Conservation (phyloP, 2,888 invertebrate genomes). For the Tenthredo livida region DNA sequence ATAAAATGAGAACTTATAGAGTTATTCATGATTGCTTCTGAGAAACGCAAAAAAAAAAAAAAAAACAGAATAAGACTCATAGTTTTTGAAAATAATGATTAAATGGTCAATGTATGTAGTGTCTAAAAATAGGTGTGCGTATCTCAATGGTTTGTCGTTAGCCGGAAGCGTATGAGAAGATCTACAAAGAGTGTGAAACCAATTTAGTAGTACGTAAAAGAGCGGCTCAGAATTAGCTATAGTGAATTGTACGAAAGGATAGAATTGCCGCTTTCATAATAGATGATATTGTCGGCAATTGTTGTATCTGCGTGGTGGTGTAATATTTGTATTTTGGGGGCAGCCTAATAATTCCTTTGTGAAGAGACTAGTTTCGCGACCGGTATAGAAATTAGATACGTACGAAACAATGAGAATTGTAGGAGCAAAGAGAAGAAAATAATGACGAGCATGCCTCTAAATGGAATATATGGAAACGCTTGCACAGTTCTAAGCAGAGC, state of each 20-base stretch:
- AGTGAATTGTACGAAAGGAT: neutral
- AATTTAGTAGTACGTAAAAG: neutral
- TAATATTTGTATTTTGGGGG: slow-evolving; percentile 29
- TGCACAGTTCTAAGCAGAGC: slow-evolving; percentile 58
- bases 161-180: slow-evolving; percentile 10
- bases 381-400: slow-evolving; percentile 35
- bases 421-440: slow-evolving; percentile 28
- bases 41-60: neutral
- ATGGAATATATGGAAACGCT: slow-evolving; percentile 40
- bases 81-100: neutral
- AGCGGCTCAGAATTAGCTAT: neutral
- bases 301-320: neutral
- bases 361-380: neutral
- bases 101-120: neutral
- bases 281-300: neutral
- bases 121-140: neutral
- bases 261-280: neutral
- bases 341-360: neutral
- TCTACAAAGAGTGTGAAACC: neutral
- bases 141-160: neutral
- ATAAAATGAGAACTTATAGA: slow-evolving; percentile 3
- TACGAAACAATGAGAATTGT: slow-evolving; percentile 21
- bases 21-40: neutral
- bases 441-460: slow-evolving; percentile 44
- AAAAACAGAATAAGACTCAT: neutral